Evolutionary conservation across 2,113 vertebrate genomes (phyloP), one percentile per base, ranked within the genome.

Genomic region (Neolamprologus variostigma): DNA sequence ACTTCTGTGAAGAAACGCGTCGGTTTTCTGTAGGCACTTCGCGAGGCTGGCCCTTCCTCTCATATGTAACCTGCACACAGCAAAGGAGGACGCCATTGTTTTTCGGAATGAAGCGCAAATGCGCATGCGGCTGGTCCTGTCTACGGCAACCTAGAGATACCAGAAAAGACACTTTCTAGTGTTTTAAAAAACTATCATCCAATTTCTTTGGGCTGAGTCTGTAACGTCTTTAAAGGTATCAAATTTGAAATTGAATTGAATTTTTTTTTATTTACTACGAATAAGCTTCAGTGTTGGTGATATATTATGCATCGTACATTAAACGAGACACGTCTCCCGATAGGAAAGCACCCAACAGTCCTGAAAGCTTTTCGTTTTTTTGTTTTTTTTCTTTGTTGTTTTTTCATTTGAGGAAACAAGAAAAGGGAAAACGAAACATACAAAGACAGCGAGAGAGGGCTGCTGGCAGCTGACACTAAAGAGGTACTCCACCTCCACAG

Each of bases 41-140:
- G 42, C 45, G 8, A 91, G 55, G 16, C 54, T 83, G 5, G 23
- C 40, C 40, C 51, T 86, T 63, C 92, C 89, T 26, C 89, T 92
- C 91, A 92, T 68, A 59, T 84, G 93, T 86, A 96, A 92, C 91
- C 94, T 93, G 89, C 91, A 93, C 59, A 90, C 83, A 0, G 82
- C 80, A 1, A 93, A 17, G 96, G 94, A 92, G 91, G 96, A 89
- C 94, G 97, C 96, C 97, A 97, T 97, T 87, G 86, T 17, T 92
- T 55, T 17, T 8, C 7, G 5, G 6, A 78, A 4, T 31, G 1
- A 7, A 5, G 9, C 11, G 1, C 0, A 16, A 83, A 2, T 0
- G 91, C 95, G 94, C 96, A 90, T 95, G 96, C 93, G 95, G 82
- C 3, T 2, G 3, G 1, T 2, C 37, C 1, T 17, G 1, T 53